These are phyloP conservation scores for Nemotelus pantherinus DNA, from an alignment of 2,888 invertebrate genomes.

Conservation along the genomic window DNA sequence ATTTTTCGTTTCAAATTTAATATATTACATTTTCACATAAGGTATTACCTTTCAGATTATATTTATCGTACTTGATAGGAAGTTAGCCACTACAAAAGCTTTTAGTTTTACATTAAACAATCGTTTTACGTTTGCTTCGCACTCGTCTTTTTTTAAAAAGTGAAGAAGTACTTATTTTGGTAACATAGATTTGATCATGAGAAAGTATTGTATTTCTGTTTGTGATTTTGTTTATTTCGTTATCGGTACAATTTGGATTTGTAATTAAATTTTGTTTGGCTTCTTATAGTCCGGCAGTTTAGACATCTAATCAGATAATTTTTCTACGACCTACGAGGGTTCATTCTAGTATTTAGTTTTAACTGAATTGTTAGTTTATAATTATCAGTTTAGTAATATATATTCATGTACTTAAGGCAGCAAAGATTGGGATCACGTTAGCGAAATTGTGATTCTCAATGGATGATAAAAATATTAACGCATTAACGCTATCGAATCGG, in stretches of 20 bases:
- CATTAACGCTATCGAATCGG: no score
- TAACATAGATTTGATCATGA: constrained; percentile 20
- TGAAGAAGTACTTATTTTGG: constrained; percentile 4
- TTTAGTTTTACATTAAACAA: constrained; percentile 28
- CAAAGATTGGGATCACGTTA: constrained; percentile 47
- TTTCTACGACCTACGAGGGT: constrained; percentile 9
- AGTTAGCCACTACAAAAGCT: constrained; percentile 38
- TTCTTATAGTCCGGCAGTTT: neutral
- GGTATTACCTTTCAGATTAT: constrained; percentile 18
- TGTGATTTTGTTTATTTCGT: constrained; percentile 1
- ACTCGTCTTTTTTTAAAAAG: constrained; percentile 2
- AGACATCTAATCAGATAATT: neutral
- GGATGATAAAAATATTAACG: constrained; percentile 3
- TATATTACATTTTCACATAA: constrained; percentile 23
- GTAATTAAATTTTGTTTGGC: constrained; percentile 20
- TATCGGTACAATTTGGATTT: constrained; percentile 18
- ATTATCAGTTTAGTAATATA: constrained; percentile 20
- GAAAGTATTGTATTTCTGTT: constrained; percentile 15
- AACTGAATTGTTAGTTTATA: constrained; percentile 26
- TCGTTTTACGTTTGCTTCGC: constrained; percentile 1
- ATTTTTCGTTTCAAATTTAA: constrained; percentile 24
- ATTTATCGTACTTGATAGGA: constrained; percentile 23
- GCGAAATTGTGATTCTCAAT: constrained; percentile 40
- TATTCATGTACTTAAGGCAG: constrained; percentile 44
- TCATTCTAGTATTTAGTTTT: constrained; percentile 16